Conservation (phyloP, 2,113 vertebrate genomes). For the Cryptotis parvus region DNA sequence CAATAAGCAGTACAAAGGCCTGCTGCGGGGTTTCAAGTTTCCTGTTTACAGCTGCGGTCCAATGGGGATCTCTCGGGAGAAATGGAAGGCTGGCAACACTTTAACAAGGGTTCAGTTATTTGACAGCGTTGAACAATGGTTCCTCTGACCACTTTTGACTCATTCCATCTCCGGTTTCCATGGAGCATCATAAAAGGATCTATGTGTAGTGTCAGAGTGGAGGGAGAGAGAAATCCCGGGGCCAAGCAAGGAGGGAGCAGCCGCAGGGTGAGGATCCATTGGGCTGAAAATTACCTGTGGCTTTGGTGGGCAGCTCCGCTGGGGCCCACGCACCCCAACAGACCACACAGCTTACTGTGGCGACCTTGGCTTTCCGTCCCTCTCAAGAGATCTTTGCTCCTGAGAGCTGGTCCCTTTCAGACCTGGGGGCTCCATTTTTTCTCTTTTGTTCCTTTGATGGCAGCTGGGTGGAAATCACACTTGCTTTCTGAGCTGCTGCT, state of each 20-base stretch:
- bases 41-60: slow-evolving; percentile 64
- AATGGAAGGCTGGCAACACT: slow-evolving; percentile 57
- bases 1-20: slow-evolving; percentile 38
- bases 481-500: neutral
- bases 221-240: slow-evolving; percentile 65
- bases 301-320: slow-evolving; percentile 71
- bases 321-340: slow-evolving; percentile 62
- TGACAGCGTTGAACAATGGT: slow-evolving; percentile 76
- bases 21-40: neutral
- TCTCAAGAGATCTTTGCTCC: neutral
- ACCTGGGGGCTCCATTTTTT: neutral
- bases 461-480: slow-evolving; percentile 50
- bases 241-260: slow-evolving; percentile 62
- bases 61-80: neutral
- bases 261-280: slow-evolving; percentile 37
- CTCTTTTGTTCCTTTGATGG: slow-evolving; percentile 9
- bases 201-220: slow-evolving; percentile 60
- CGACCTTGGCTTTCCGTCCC: too few relatives aligned
- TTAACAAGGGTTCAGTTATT: slow-evolving; percentile 71
- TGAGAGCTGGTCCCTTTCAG: neutral
- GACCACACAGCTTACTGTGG: slow-evolving; percentile 63
- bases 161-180: slow-evolving; percentile 74
- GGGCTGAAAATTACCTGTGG: slow-evolving; percentile 60
- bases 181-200: slow-evolving; percentile 76
- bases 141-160: slow-evolving; percentile 75